phyloP scores from a whole-genome alignment of 2,113 vertebrate genomes.

The Phalacrocorax carbo region DNA sequence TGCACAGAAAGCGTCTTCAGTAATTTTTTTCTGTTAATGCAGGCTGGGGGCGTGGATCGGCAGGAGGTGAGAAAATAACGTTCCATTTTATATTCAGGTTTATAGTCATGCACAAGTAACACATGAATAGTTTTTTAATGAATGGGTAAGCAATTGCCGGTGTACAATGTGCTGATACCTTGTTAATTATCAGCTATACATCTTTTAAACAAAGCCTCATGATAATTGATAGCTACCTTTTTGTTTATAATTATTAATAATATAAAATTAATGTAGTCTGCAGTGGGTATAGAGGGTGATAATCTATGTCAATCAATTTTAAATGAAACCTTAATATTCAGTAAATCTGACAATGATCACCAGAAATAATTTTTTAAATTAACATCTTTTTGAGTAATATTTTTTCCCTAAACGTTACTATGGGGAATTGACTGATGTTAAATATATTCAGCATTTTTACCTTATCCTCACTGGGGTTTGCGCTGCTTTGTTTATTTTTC shows the following conservation, averaged over 20 bases:
- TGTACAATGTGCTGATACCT: background rate
- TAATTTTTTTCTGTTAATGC: background rate
- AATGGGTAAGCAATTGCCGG: background rate
- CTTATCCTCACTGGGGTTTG: background rate
- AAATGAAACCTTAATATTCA: background rate
- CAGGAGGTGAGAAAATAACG: background rate
- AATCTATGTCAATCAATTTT: background rate
- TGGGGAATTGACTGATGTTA: background rate
- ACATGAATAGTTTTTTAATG: background rate
- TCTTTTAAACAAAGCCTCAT: background rate
- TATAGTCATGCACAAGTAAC: background rate
- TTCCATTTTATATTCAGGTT: background rate
- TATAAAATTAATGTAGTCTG: background rate
- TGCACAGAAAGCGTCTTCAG: background rate
- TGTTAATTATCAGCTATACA: background rate
- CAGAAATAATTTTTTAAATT: background rate
- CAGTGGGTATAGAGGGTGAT: background rate
- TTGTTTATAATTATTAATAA: background rate
- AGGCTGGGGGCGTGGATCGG: rapidly evolving
- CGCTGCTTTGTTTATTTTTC: background rate
- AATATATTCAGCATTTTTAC: background rate
- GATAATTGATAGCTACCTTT: background rate
- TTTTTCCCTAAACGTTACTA: background rate
- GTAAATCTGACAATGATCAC: background rate
- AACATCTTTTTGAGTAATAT: background rate